Percentiles rank a stretch among this genome's conserved stretches.
phyloP scores from a whole-genome alignment of 2,113 vertebrate genomes.

The Sorex araneus region DNA sequence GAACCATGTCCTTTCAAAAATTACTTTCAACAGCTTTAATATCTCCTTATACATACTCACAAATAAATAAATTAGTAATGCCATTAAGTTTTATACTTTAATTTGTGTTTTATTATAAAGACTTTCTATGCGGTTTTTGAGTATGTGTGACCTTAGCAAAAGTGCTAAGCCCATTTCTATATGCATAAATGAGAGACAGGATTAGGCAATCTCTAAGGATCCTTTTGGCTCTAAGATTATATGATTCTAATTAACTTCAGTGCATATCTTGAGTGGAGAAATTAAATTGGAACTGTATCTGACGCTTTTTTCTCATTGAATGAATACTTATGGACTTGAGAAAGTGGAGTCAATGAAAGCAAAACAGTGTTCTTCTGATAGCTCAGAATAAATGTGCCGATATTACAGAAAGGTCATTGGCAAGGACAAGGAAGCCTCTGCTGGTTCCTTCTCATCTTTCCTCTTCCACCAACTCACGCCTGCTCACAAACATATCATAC shows the following conservation, averaged over 20 bases:
- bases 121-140: neutral
- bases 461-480: too few relatives aligned
- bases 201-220: slow-evolving; percentile 35
- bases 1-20: neutral
- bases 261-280: neutral
- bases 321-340: neutral
- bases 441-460: neutral
- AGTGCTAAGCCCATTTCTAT: slow-evolving; percentile 38
- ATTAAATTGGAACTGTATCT: slow-evolving; percentile 56
- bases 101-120: slow-evolving; percentile 31
- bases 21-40: neutral
- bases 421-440: neutral
- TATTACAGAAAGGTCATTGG: neutral
- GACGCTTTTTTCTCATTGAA: slow-evolving; percentile 30
- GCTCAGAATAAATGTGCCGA: neutral
- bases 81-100: neutral
- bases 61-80: slow-evolving; percentile 8
- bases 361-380: neutral
- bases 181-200: slow-evolving; percentile 13
- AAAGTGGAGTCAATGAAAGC: neutral
- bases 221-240: slow-evolving; percentile 32
- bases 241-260: slow-evolving; percentile 53
- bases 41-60: neutral
- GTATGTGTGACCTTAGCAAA: neutral
- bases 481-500: too few relatives aligned